These are phyloP conservation scores for Euphydryas editha DNA, from an alignment of 2,888 invertebrate genomes.

Conservation along the genomic window DNA sequence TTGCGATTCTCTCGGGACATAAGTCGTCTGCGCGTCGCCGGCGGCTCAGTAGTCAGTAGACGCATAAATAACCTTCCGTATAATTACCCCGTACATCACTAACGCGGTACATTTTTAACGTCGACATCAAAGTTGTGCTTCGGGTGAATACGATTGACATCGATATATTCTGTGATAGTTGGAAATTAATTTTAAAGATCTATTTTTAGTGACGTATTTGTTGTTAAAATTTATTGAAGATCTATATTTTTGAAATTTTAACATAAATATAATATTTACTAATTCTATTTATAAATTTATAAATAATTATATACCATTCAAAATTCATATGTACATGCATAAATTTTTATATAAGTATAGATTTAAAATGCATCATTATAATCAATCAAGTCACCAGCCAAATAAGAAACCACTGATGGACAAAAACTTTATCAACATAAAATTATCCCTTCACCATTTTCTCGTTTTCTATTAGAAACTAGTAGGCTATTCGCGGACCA, in stretches of 20 bases:
- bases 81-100: constrained; percentile 49
- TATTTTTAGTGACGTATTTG: not conserved
- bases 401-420: too few species aligned
- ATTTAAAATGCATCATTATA: too few species aligned
- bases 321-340: too few species aligned
- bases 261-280: too few species aligned
- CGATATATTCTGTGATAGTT: constrained; percentile 28
- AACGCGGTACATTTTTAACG: constrained; percentile 41
- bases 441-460: too few species aligned
- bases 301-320: too few species aligned
- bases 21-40: constrained; percentile 30
- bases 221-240: not conserved
- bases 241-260: not conserved
- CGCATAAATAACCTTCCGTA: constrained; percentile 47
- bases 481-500: too few species aligned
- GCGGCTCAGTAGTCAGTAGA: constrained; percentile 39
- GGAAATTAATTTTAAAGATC: constrained; percentile 11
- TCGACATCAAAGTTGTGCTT: constrained; percentile 44
- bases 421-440: too few species aligned
- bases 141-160: constrained; percentile 19
- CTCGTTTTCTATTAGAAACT: too few species aligned
- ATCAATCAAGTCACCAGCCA: too few species aligned
- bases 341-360: too few species aligned
- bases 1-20: constrained; percentile 21
- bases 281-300: too few species aligned